phyloP scores from a whole-genome alignment of 2,888 invertebrate species.

The Drosophila niveifrons region DNA sequence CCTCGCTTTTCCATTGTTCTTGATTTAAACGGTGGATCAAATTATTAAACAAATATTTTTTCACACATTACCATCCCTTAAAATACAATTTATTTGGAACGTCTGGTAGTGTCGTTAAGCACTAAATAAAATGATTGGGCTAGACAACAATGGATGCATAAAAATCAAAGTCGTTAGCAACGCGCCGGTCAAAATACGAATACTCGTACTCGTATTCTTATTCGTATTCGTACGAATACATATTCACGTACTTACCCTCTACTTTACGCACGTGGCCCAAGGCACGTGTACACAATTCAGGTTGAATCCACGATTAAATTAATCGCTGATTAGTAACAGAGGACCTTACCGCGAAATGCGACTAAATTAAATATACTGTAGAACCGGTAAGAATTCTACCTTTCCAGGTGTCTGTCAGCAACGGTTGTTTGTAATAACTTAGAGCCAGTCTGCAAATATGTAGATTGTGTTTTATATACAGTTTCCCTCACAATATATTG shows the following conservation, averaged over 20 bases:
- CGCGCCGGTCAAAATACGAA: constrained; percentile 62
- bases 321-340: constrained; percentile 85
- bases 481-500: neutral
- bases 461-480: constrained; percentile 1
- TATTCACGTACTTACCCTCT: constrained; percentile 65
- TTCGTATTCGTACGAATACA: neutral
- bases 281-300: constrained; percentile 84
- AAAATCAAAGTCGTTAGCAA: constrained; percentile 79
- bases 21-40: constrained; percentile 57
- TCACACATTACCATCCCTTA: constrained; percentile 76
- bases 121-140: constrained; percentile 76
- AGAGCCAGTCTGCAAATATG: constrained; percentile 1
- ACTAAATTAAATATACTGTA: constrained; percentile 25
- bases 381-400: constrained; percentile 11
- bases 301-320: constrained; percentile 85
- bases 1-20: constrained; percentile 47
- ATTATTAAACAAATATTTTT: constrained; percentile 74
- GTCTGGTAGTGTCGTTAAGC: constrained; percentile 81
- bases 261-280: constrained; percentile 73
- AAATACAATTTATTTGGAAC: constrained; percentile 66
- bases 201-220: constrained; percentile 62
- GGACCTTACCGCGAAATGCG: constrained; percentile 52
- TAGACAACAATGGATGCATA: constrained; percentile 68
- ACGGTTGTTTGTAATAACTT: constrained; percentile 14
- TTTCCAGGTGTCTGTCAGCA: constrained; percentile 26